These are phyloP conservation scores for Caenorhabditis sp. DNA, from an alignment of 2,888 invertebrate genomes.

Conservation along the genomic window DNA sequence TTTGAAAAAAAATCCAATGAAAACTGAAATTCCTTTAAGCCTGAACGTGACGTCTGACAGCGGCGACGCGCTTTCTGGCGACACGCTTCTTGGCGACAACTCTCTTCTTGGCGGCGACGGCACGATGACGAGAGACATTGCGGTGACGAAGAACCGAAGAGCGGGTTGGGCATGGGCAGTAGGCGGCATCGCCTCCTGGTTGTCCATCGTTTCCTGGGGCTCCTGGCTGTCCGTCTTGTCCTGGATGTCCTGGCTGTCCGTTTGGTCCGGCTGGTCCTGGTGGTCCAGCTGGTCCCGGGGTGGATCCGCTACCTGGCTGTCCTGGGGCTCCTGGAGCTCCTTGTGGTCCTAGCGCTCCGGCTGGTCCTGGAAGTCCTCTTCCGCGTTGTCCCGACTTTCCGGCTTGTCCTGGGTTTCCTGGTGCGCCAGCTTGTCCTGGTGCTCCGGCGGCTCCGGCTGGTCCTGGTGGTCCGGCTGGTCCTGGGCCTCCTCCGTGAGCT, in stretches of 20 bases:
- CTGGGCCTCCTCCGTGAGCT: constrained; percentile 35
- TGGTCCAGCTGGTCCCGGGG: constrained; percentile 67
- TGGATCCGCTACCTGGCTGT: constrained; percentile 67
- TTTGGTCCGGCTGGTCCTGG: constrained; percentile 66
- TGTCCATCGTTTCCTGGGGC: constrained; percentile 46
- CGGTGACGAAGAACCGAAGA: constrained; percentile 37
- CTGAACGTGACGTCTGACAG: constrained; percentile 37
- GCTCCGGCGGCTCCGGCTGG: constrained; percentile 69
- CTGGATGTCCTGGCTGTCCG: constrained; percentile 69
- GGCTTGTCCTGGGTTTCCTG: constrained; percentile 70
- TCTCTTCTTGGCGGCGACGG: constrained; percentile 12
- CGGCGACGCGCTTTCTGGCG: constrained; percentile 31
- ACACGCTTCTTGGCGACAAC: constrained; percentile 29
- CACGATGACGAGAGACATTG: constrained; percentile 17
- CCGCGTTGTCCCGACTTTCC: constrained; percentile 69
- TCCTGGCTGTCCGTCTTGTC: constrained; percentile 60
- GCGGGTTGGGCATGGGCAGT: constrained; percentile 58
- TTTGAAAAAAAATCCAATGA: too few relatives aligned
- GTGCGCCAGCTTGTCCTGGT: constrained; percentile 74
- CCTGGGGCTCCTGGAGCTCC: constrained; percentile 65
- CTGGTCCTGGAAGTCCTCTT: constrained; percentile 70
- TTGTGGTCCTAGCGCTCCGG: constrained; percentile 73
- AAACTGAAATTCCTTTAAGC: too few relatives aligned
- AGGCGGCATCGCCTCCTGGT: constrained; percentile 53
- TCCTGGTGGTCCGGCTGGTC: constrained; percentile 74